Evolutionary conservation across 2,888 invertebrate genomes (phyloP).

Genomic region (Acanthacorydalis orientalis): DNA sequence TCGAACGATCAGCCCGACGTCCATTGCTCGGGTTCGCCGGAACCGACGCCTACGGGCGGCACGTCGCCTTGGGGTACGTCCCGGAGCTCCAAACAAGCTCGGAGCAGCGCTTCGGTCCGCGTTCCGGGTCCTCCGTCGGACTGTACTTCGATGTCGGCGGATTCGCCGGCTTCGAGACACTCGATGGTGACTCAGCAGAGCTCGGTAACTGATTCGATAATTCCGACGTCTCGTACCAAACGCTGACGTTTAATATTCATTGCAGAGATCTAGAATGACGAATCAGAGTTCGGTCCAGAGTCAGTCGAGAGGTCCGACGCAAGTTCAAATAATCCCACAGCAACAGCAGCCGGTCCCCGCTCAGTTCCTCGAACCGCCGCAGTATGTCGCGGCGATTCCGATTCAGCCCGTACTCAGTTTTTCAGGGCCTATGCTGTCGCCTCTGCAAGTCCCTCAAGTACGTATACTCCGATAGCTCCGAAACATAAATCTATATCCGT

Average conservation of each 20-base stretch:
- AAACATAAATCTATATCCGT: too few species aligned
- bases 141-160: constrained; percentile 48
- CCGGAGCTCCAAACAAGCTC: constrained; percentile 17
- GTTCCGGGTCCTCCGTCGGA: constrained; percentile 33
- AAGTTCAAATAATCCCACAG: constrained; percentile 11
- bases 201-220: constrained; percentile 29
- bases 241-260: not conserved
- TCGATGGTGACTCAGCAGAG: constrained; percentile 30
- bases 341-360: constrained; percentile 16
- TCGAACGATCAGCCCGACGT: not conserved
- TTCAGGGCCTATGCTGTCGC: constrained; percentile 24
- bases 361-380: constrained; percentile 29
- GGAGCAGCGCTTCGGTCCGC: constrained; percentile 11
- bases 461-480: not conserved
- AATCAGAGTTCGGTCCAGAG: constrained; percentile 11
- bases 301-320: constrained; percentile 13
- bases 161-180: constrained; percentile 44
- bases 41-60: constrained; percentile 14
- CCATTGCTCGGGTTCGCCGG: not conserved
- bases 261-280: constrained; percentile 21
- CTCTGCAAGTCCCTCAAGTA: constrained; percentile 19
- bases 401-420: constrained; percentile 36
- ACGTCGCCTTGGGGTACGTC: constrained; percentile 22
- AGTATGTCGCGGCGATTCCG: constrained; percentile 38
- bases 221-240: too few species aligned